Evolutionary conservation across 2,888 invertebrate genomes (phyloP), one percentile per base, ranked within the genome.

Genomic region (Schizaphis graminum): DNA sequence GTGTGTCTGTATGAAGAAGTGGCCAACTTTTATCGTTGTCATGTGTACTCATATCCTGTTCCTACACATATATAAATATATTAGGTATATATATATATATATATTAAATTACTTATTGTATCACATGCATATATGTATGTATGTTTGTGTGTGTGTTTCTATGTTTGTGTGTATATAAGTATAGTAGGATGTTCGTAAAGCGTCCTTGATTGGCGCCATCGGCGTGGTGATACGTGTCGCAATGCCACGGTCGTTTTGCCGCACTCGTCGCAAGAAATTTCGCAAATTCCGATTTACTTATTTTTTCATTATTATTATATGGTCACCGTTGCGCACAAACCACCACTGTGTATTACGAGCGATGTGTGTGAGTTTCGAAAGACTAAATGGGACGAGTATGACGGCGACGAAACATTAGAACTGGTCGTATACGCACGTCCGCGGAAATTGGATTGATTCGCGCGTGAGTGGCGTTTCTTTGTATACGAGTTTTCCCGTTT

Each of bases 121-220:
- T 47, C 44, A n/a, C n/a, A 49, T 21, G 21, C 5, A 21, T 49
- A 67, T 16, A 35, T n/a, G n/a, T 67, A n/a, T 67, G 24, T n/a
- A n/a, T 35, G 13, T 67, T 3, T 35, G 16, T 77, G n/a, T 67
- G n/a, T 67, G 24, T n/a, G 16, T n/a, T n/a, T n/a, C n/a, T n/a
- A n/a, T 35, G 13, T 67, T 3, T 35, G 16, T 77, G 16, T n/a
- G 13, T 67, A n/a, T 67, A n/a, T 67, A 61, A 67, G 61, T 67
- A 47, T 87, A 87, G 53, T 44, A 91, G 44, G 47, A 86, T 86
- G 57, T 92, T 13, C 57, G 57, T 35, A 44, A 24, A 16, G 35
- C 49, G 92, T 24, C 92, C 92, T 92, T 88, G 92, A 67, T 92
- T 88, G 87, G 67, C 88, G 88, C 87, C 88, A 88, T 61, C 91